Evolutionary conservation across 2,888 invertebrate genomes (phyloP), one percentile per base, ranked within the genome.

Genomic region (Dusona sp.): DNA sequence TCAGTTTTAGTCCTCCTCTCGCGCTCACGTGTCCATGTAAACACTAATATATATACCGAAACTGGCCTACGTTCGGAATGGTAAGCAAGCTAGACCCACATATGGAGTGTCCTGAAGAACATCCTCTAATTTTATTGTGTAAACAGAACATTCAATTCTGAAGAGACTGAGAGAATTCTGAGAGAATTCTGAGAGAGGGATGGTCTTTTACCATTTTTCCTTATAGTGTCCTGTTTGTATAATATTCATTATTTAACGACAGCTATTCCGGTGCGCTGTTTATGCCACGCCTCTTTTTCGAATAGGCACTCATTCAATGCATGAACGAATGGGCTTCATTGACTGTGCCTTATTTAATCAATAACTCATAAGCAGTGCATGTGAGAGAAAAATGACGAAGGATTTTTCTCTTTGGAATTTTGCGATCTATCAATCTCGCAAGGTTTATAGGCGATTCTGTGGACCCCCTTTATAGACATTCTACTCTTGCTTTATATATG

Each of bases 1-100:
- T 79, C 78, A 54, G 80, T 80, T 85, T 79, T 83, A 54, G 85
- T 83, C 85, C 65, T 72, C 65, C 68, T 79, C 82, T 57, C 51
- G 42, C 29, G 29, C 57, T 79, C 42, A 36, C 42, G 51, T 33
- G 22, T 57, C 19, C 57, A 25, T 61, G 29, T 29, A 29, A 16
- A 29, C 36, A 54, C 25, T 65, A 33, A 22, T 67, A 67, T 36
- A 42, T 57, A 54, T 22, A 67, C 19, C 6, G 51, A 54, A 64
- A 54, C 8, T 73, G 64, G 48, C 38, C 80, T 80, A 51, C 51
- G 51, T 80, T 25, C 36, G 25, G 61, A 73, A 82, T 64, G 68
- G 74, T 74, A 45, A 70, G 83, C 79, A 48, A 79, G 48, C 61
- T 64, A 36, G 64, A 65, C 36, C 65, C 51, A 68, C 64, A 67